Evolutionary conservation across 2,888 invertebrate species (phyloP).

Genomic region (Acleris laterana): DNA sequence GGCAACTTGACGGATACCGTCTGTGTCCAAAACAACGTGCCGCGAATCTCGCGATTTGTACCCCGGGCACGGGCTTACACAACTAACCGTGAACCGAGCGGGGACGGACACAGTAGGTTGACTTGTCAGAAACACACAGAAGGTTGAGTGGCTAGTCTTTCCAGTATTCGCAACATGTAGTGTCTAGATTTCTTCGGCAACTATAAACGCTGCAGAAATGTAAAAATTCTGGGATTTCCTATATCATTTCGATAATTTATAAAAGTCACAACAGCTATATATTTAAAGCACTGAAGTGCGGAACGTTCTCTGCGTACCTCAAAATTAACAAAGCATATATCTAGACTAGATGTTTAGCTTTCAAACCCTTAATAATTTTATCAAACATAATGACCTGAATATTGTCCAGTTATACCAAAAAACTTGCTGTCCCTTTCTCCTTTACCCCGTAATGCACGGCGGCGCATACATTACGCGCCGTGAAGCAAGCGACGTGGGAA

Average conservation of each 20-base stretch:
- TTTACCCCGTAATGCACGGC: slow-evolving; percentile 37
- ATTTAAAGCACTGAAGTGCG: too few species aligned
- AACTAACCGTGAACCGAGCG: slow-evolving; percentile 13
- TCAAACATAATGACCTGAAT: background rate
- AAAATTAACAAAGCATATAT: too few species aligned
- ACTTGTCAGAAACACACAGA: background rate
- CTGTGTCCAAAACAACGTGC: slow-evolving; percentile 21
- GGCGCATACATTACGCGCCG: slow-evolving; percentile 67
- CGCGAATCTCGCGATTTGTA: slow-evolving; percentile 54
- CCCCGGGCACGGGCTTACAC: slow-evolving; percentile 33
- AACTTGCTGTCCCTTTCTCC: slow-evolving; percentile 7
- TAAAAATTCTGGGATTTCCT: too few species aligned
- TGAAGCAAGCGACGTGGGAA: slow-evolving; percentile 73
- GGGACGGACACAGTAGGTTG: slow-evolving; percentile 5
- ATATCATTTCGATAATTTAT: too few species aligned
- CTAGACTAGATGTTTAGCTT: too few species aligned
- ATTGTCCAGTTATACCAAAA: background rate
- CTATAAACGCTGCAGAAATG: too few species aligned
- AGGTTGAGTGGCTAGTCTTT: too few species aligned
- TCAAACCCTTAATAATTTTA: too few species aligned
- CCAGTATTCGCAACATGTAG: too few species aligned
- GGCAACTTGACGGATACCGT: slow-evolving; percentile 29
- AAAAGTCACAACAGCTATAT: too few species aligned
- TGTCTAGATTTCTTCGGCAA: too few species aligned
- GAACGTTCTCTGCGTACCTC: too few species aligned